Percentiles rank a stretch among this genome's conserved stretches.
Conservation (phyloP, 2,113 vertebrate species). For the Erinaceus europaeus region DNA sequence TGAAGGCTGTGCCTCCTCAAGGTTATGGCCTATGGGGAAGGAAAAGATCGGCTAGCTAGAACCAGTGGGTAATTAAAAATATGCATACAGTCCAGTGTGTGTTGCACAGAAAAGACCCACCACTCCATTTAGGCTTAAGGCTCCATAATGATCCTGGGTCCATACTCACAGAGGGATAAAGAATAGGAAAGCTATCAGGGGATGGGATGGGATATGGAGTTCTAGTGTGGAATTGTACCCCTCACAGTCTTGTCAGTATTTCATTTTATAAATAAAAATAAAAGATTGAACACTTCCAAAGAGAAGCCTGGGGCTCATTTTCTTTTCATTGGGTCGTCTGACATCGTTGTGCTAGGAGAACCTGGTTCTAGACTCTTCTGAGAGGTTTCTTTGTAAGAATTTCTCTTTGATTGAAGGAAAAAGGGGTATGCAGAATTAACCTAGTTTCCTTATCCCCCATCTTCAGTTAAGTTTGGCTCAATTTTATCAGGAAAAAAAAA, state of each 20-base stretch:
- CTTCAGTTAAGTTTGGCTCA: not conserved
- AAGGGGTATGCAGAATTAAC: not conserved
- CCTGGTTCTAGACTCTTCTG: not conserved
- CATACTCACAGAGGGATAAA: no score
- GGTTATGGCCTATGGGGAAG: conserved; percentile 43
- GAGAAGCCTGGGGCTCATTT: not conserved
- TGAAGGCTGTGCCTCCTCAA: conserved; percentile 52
- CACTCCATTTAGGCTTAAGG: not conserved
- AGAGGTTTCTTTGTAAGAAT: not conserved
- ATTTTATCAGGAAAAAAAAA: conserved; percentile 4
- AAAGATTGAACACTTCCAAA: not conserved
- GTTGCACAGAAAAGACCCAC: not conserved
- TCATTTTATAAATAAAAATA: no score
- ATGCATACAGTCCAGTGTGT: not conserved
- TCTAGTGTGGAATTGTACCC: no score
- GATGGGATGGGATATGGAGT: no score
- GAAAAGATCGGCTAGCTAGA: not conserved
- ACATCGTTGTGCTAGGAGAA: no score
- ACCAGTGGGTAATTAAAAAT: conserved; percentile 50
- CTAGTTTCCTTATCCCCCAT: not conserved
- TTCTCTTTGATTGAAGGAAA: not conserved
- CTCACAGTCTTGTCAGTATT: no score
- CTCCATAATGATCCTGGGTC: no score
- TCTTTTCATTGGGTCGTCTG: conserved; percentile 1
- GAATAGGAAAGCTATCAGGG: no score